A percentile compares a stretch with the other conserved stretches of the same genome.
Evolutionary conservation across 2,888 invertebrate species (phyloP).

Genomic region (Uloborus plumipes): DNA sequence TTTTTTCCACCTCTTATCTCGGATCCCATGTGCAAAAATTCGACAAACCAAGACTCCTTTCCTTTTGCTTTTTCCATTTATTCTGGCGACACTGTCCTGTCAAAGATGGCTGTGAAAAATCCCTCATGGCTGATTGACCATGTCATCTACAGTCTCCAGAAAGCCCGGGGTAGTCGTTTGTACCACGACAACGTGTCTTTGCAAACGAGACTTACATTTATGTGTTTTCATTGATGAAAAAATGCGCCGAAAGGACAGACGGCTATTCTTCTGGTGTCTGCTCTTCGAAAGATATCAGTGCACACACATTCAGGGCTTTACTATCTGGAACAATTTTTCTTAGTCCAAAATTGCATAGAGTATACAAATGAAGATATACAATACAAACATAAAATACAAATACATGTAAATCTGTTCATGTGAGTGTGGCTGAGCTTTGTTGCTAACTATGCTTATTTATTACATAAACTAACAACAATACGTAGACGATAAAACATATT

Average conservation of each 20-base stretch:
- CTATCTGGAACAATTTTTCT: too few species aligned
- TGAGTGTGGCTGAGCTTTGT: too few species aligned
- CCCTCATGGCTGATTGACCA: constrained; percentile 50
- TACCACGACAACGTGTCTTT: constrained; percentile 31
- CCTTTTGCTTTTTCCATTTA: constrained; percentile 25
- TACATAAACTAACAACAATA: too few species aligned
- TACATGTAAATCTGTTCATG: too few species aligned
- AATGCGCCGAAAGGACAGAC: constrained; percentile 6
- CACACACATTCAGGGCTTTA: too few species aligned
- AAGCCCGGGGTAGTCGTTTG: constrained; percentile 34
- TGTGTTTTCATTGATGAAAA: constrained; percentile 31
- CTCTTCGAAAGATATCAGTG: too few species aligned
- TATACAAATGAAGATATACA: too few species aligned
- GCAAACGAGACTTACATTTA: constrained; percentile 34
- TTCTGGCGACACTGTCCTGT: constrained; percentile 22
- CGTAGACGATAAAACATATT: too few species aligned
- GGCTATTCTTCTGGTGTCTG: too few species aligned
- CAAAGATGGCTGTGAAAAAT: constrained; percentile 35
- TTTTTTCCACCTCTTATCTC: constrained; percentile 47
- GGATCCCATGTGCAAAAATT: constrained; percentile 42
- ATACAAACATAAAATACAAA: too few species aligned
- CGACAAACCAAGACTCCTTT: constrained; percentile 40
- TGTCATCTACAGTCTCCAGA: constrained; percentile 41
- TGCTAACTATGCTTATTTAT: too few species aligned
- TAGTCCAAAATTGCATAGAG: too few species aligned